Evolutionary conservation across 2,113 vertebrate genomes (phyloP).

Genomic region (Xiphias gladius): DNA sequence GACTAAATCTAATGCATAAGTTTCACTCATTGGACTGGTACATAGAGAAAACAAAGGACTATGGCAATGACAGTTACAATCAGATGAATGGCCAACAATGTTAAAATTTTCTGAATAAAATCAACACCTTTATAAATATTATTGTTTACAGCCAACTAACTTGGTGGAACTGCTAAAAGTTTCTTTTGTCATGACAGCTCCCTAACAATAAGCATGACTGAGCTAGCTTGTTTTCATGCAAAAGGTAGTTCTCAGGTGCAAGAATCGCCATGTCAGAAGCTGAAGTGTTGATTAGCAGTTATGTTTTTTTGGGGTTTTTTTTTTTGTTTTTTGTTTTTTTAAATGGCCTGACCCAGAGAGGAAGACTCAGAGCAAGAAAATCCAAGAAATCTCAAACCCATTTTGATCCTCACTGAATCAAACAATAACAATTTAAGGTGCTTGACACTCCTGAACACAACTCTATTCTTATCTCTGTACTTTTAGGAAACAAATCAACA

Average conservation of each 20-base stretch:
- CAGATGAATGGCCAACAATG: constrained; percentile 74
- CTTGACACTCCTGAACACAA: constrained; percentile 70
- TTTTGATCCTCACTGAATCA: constrained; percentile 60
- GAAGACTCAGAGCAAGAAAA: constrained; percentile 72
- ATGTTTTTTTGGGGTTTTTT: constrained; percentile 1
- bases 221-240: constrained; percentile 76
- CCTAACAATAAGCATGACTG: constrained; percentile 71
- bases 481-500: constrained; percentile 57
- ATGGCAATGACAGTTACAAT: constrained; percentile 78
- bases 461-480: constrained; percentile 59
- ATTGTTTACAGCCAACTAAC: constrained; percentile 70
- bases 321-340: constrained; percentile 12
- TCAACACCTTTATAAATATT: constrained; percentile 70
- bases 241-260: constrained; percentile 71
- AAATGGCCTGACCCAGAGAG: constrained; percentile 61
- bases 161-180: constrained; percentile 57
- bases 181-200: constrained; percentile 64
- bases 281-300: constrained; percentile 67
- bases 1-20: constrained; percentile 74
- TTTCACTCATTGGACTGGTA: constrained; percentile 72
- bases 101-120: constrained; percentile 65
- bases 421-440: constrained; percentile 75
- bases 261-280: constrained; percentile 72
- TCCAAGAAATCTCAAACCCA: constrained; percentile 65
- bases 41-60: constrained; percentile 64